Base-by-base conservation (phyloP, 1,140 invertebrate species). In the Drosophila asahinai region DNA sequence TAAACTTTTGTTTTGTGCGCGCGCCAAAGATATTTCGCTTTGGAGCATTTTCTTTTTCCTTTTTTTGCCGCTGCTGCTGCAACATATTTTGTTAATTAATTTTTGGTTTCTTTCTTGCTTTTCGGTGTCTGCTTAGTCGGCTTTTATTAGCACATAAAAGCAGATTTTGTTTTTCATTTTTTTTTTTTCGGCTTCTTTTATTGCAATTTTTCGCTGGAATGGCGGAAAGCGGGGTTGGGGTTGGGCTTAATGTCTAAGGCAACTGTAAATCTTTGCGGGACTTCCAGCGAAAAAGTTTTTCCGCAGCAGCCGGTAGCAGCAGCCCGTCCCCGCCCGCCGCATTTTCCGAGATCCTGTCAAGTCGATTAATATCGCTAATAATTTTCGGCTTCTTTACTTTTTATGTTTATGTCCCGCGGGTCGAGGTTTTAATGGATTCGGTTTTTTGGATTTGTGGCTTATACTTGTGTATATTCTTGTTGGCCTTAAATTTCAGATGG, bases 61-160 rank as follows among this genome's bases (percentile, higher is more conserved):
- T 45, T 49, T 74, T 36, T 61, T 49, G 54, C 38, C 27, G 33
- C 60, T 15, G 22, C 19, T 25, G 3, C 42, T 62, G 64, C 64
- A 78, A 78, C 75, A 78, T 78, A 80, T 80, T 80, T 79, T 80
- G 67, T 73, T 80, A 79, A 80, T 80, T 80, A 79, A 79, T 80
- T 79, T 78, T 78, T 70, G 55, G 43, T 47, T 74, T 59, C 52
- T 30, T 68, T 57, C 65, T 49, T 61, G 58, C 43, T 36, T 9
- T 6, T 57, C 36, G 3, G 25, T 17, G 19, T 62, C 40, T 77
- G 59, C 59, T 63, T 51, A 48, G 54, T 30, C 54, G 42, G 43
- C 54, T 80, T 80, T 80, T 80, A 80, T 79, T 60, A 79, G 67
- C 76, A 36, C 76, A 80, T 80, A 65, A 80, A 80, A 79, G 47